A percentile compares a stretch with the other conserved stretches of the same genome.
These are phyloP conservation scores for Ooceraea biroi DNA, from an alignment of 1,140 invertebrate genomes.

Conservation along the genomic window DNA sequence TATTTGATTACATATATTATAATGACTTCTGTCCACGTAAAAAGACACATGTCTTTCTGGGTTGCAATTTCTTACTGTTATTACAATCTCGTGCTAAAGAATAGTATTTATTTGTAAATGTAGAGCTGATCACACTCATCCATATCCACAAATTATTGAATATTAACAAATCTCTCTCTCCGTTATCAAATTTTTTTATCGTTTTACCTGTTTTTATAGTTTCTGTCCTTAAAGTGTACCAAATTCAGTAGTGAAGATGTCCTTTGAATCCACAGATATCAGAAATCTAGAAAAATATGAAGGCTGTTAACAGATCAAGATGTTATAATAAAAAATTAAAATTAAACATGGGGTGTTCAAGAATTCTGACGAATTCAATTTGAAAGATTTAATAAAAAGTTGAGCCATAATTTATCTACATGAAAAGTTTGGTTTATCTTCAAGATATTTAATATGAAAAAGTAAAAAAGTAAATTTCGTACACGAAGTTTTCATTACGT, in stretches of 20 bases:
- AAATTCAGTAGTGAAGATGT: background rate
- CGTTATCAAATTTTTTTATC: background rate
- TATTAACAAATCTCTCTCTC: background rate
- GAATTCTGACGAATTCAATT: no score
- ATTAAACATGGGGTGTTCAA: no score
- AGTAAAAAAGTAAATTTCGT: background rate
- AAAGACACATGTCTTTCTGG: background rate
- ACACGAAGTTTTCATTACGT: background rate
- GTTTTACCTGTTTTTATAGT: background rate
- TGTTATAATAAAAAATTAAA: no score
- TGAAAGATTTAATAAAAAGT: background rate
- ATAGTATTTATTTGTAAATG: background rate
- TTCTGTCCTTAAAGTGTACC: background rate
- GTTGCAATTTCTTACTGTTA: background rate
- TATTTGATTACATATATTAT: slow-evolving; percentile 14
- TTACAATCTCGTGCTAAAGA: no score
- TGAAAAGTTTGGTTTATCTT: background rate
- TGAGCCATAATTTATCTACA: slow-evolving; percentile 1
- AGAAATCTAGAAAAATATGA: background rate
- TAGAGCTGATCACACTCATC: background rate
- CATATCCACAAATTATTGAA: background rate
- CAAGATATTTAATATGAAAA: background rate
- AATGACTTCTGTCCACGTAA: background rate
- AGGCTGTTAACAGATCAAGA: background rate
- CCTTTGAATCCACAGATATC: background rate